Evolutionary conservation across 2,113 vertebrate genomes (phyloP), one percentile per base, ranked within the genome.

Genomic region (Morone chrysops): DNA sequence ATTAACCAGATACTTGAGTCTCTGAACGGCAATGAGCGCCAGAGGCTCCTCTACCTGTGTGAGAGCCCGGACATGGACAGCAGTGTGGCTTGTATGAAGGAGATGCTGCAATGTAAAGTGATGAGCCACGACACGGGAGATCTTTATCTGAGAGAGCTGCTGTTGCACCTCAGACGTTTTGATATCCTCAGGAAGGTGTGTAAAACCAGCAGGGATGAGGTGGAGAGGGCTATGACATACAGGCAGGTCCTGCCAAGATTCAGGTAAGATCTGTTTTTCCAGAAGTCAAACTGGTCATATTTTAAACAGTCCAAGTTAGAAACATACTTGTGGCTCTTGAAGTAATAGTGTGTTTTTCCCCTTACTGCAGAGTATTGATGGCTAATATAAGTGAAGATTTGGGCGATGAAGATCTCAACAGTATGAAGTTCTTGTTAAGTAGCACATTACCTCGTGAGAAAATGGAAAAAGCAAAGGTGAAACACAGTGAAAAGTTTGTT

Each of bases 361-460:
- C 31, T 62, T 5, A 2, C 10, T 89, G 9, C 86, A 99, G 98
- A 85, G 95, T 96, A 17, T 87, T 99, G 74, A 96, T 99, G 95
- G 76, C 90, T 3, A 95, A 97, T 63, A 85, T 99, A 70, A 96
- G 93, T 78, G 97, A 97, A 61, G 91, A 97, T 31, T 78, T 99
- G 90, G 89, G 89, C 43, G 91, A 82, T 77, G 92, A 95, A 0
- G 97, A 99, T 83, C 84, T 99, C 36, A n/a, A 81, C 11, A 95
- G 93, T 17, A 63, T 98, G 66, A 80, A 92, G 54, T 99, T 99
- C 86, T 92, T 99, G 38, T 93, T 97, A 38, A 89, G 92, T 56
- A 88, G 80, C 62, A 91, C 89, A 0, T 47, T 92, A 20, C 89
- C 96, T 6, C 94, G 93, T 47, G 91, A 95, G 25, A 97, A 93